Conservation (phyloP, 2,888 invertebrate species). For the Chymomyza procnemis region DNA sequence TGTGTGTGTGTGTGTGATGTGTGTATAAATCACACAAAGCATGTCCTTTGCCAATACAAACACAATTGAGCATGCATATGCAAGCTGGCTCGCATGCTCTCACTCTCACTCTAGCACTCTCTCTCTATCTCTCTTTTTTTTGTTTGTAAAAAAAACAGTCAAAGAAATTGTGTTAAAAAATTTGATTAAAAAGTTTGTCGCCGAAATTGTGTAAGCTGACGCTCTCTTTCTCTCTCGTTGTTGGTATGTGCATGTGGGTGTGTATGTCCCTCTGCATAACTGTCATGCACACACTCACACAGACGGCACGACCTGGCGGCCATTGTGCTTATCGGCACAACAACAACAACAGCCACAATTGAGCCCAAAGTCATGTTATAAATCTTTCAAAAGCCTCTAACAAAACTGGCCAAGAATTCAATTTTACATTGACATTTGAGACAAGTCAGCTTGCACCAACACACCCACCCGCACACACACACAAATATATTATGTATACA, state of each 20-base stretch:
- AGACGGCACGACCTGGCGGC: constrained; percentile 18
- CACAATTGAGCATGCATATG: constrained; percentile 64
- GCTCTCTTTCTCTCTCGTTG: constrained; percentile 3
- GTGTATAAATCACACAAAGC: constrained; percentile 72
- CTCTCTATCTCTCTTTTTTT: constrained; percentile 7
- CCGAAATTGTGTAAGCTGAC: constrained; percentile 24
- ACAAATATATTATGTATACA: too few species aligned
- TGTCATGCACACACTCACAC: constrained; percentile 34
- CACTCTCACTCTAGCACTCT: background rate
- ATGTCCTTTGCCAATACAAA: constrained; percentile 73
- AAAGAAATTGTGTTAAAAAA: constrained; percentile 69
- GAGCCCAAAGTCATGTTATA: constrained; percentile 42
- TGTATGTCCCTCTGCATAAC: constrained; percentile 53
- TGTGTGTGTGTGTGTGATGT: constrained; percentile 51
- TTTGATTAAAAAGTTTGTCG: constrained; percentile 73
- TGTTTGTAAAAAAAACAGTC: constrained; percentile 38
- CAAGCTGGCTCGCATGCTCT: constrained; percentile 15
- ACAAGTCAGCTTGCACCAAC: constrained; percentile 25
- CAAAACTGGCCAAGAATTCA: constrained; percentile 52
- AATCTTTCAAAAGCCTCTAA: constrained; percentile 61
- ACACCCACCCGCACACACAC: too few species aligned
- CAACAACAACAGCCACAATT: background rate
- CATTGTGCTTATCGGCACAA: constrained; percentile 67
- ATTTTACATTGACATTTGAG: constrained; percentile 62
- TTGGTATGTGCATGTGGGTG: constrained; percentile 24